Conservation (phyloP, 2,797 vertebrate genomes). For the Darevskia mixta region DNA sequence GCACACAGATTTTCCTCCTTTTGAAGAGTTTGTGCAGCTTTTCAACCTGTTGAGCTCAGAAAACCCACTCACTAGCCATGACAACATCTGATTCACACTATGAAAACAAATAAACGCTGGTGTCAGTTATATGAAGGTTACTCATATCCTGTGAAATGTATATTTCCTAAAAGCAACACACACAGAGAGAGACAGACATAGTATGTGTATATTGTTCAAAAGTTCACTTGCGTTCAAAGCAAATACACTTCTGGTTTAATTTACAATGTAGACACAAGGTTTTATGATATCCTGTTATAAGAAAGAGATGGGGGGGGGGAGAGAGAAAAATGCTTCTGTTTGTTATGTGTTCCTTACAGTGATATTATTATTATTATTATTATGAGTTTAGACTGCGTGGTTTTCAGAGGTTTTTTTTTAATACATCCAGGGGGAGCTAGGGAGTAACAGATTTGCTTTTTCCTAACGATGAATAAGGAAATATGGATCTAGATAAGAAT, state of each 20-base stretch:
- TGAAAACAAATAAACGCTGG: slow-evolving; percentile 42
- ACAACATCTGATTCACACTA: slow-evolving; percentile 31
- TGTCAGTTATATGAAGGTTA: neutral
- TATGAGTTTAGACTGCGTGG: slow-evolving; percentile 45
- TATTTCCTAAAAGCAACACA: neutral
- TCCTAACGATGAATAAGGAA: slow-evolving; percentile 60
- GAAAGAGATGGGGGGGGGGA: neutral
- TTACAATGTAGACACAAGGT: neutral
- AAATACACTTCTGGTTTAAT: slow-evolving; percentile 1
- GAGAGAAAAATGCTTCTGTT: slow-evolving; percentile 4
- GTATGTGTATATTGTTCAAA: neutral
- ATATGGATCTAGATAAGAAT: slow-evolving; percentile 64
- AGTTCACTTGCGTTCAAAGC: neutral
- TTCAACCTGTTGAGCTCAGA: slow-evolving; percentile 52
- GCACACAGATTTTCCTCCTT: slow-evolving; percentile 26
- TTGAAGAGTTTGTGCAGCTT: slow-evolving; percentile 26
- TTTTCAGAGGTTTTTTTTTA: slow-evolving; percentile 63
- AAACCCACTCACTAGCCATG: neutral
- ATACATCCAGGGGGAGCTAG: slow-evolving; percentile 81
- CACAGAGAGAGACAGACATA: too few relatives aligned
- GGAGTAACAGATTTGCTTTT: slow-evolving; percentile 75
- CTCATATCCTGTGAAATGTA: neutral
- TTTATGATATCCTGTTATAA: neutral
- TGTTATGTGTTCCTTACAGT: slow-evolving; percentile 40
- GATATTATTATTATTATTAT: neutral